Conservation (phyloP, 2,888 invertebrate species). For the Omphaloscelis lunosa region DNA sequence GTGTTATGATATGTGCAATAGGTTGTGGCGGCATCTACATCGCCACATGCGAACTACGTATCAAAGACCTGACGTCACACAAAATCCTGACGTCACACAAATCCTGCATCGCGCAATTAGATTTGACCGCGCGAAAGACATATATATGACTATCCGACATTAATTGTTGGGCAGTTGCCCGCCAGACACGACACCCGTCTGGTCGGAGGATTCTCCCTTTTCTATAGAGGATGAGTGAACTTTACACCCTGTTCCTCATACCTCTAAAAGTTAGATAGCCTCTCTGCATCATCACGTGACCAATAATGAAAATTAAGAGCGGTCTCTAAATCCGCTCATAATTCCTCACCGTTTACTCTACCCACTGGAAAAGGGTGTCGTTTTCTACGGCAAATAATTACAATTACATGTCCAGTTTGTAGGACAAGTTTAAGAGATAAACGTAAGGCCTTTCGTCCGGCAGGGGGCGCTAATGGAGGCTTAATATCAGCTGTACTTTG, state of each 20-base stretch:
- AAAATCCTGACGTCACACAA: no score
- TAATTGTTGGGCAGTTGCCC: no score
- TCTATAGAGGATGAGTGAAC: no score
- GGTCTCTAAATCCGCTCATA: neutral
- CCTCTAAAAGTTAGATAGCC: neutral
- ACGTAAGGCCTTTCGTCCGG: conserved; percentile 24
- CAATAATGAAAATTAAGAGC: neutral
- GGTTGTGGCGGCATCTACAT: no score
- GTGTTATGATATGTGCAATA: neutral
- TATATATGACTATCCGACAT: no score
- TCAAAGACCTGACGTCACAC: no score
- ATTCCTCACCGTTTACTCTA: conserved; percentile 9
- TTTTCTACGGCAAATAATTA: conserved; percentile 39
- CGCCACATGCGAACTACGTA: no score
- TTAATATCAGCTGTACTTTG: conserved; percentile 55
- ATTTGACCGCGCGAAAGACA: no score
- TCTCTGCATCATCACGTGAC: neutral
- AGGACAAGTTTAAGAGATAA: conserved; percentile 50
- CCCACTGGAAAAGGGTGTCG: conserved; percentile 18
- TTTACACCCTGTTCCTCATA: no score
- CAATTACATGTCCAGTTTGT: conserved; percentile 50
- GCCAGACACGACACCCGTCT: no score
- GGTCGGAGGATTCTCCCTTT: no score
- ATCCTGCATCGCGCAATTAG: no score
- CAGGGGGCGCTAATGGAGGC: conserved; percentile 57